These are phyloP conservation scores for Patiria pectinifera DNA, from an alignment of 53 echinoderm and acorn worm genomes.

Conservation along the genomic window DNA sequence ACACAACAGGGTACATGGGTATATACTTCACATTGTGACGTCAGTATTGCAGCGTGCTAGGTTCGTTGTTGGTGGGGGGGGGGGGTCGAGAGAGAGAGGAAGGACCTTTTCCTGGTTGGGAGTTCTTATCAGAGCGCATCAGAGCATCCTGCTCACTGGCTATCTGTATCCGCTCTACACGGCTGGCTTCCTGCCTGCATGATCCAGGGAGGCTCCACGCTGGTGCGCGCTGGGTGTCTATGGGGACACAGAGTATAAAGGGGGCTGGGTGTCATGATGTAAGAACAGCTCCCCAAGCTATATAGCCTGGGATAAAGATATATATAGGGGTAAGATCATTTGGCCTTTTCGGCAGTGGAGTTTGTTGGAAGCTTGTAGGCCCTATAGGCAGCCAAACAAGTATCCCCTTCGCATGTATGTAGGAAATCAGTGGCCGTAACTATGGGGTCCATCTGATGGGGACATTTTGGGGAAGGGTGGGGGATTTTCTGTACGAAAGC, in stretches of 20 bases:
- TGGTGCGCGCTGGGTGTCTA: not conserved
- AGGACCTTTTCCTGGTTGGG: constrained; percentile 44
- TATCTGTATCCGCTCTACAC: constrained; percentile 71
- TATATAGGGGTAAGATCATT: not conserved
- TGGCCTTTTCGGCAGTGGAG: not conserved
- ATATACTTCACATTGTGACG: constrained; percentile 34
- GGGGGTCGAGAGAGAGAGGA: constrained; percentile 9
- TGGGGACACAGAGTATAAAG: not conserved
- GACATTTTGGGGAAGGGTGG: too few relatives aligned
- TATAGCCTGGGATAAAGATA: not conserved
- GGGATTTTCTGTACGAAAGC: too few relatives aligned
- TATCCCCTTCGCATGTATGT: not conserved
- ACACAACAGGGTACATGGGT: not conserved
- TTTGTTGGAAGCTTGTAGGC: not conserved
- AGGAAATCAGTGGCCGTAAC: too few relatives aligned
- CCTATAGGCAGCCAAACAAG: not conserved
- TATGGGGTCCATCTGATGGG: too few relatives aligned
- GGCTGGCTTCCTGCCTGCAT: constrained; percentile 56
- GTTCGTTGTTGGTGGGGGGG: constrained; percentile 32
- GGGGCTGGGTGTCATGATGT: not conserved
- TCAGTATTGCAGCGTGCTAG: constrained; percentile 11
- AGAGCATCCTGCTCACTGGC: constrained; percentile 66
- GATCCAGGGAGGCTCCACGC: constrained; percentile 39
- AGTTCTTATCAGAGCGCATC: constrained; percentile 69
- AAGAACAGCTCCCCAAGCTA: not conserved